Base-by-base conservation (phyloP, 2,797 vertebrate species). In the Clarias laeviceps region DNA sequence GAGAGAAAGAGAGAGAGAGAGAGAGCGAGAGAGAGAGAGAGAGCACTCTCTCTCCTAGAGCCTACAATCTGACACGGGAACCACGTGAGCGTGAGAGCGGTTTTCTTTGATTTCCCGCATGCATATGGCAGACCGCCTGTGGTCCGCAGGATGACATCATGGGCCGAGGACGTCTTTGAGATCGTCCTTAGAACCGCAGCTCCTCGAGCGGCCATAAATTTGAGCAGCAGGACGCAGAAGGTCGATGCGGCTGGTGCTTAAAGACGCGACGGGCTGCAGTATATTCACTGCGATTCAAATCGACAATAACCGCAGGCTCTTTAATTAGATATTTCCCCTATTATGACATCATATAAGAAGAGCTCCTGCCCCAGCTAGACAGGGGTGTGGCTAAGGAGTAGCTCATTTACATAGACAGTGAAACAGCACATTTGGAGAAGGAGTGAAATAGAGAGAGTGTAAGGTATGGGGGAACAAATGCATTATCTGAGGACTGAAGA, bases 81-180 rank as follows among this genome's bases (percentile, higher is more conserved):
- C 1, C 9, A 11, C 68, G 24, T 27, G 22, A 45, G 1, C 22
- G 22, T 2, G 12, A 11, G 1, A 6, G 40, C 45, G 24, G 9
- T 29, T 74, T n/a, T 11, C 22, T 62, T 62, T 20, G 2, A 61
- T 32, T 57, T 24, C 14, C 29, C 7, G 20, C 59, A 18, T 3
- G 8, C 45, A 27, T 45, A 45, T 45, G 8, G 45, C 4, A 61
- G n/a, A 78, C 1, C 2, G 72, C n/a, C 72, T 29, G 9, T 27
- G n/a, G 29, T 34, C 74, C 50, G 73, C 83, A 78, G 50, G 83
- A 78, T 84, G 83, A 84, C 56, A 70, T 84, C 76, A 84, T 59
- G 65, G 9, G 12, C 32, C 3, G 7, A 61, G 54, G 61, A 70
- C 24, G 54, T 50, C 76, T 59, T 70, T 84, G 62, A 57, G 62